These are phyloP conservation scores for Biston stratarius DNA, from an alignment of 2,888 invertebrate species.

Conservation along the genomic window DNA sequence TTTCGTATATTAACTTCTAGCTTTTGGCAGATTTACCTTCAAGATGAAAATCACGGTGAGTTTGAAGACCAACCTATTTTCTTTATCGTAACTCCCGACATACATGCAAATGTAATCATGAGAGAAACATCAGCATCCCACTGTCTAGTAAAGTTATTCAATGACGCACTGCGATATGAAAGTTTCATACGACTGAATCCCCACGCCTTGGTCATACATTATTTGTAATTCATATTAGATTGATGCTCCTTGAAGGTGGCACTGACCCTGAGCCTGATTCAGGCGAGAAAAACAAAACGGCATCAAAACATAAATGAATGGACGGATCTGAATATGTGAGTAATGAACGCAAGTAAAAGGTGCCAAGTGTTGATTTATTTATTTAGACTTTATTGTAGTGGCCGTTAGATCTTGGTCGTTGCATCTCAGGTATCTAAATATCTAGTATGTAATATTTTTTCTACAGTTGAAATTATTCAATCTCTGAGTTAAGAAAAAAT, in stretches of 20 bases:
- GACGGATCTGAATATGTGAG: conserved; percentile 18
- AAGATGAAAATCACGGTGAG: neutral
- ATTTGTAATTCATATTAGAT: conserved; percentile 65
- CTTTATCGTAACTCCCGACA: neutral
- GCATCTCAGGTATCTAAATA: neutral
- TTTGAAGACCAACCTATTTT: neutral
- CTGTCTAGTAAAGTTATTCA: conserved; percentile 41
- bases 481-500: neutral
- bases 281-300: conserved; percentile 37
- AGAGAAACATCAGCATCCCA: conserved; percentile 34
- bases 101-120: conserved; percentile 29
- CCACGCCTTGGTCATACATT: conserved; percentile 68
- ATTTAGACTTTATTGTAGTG: conserved; percentile 21
- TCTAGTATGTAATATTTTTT: neutral
- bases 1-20: neutral
- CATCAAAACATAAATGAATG: conserved; percentile 18
- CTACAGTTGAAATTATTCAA: neutral
- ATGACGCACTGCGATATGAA: conserved; percentile 69
- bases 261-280: conserved; percentile 56
- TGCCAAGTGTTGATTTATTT: conserved; percentile 6
- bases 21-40: neutral
- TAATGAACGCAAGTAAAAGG: conserved; percentile 3
- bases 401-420: neutral
- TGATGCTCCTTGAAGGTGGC: conserved; percentile 48
- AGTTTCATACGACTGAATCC: conserved; percentile 66